Base-by-base conservation (phyloP, 2,797 vertebrate genomes). In the Aerospiza tachiro region DNA sequence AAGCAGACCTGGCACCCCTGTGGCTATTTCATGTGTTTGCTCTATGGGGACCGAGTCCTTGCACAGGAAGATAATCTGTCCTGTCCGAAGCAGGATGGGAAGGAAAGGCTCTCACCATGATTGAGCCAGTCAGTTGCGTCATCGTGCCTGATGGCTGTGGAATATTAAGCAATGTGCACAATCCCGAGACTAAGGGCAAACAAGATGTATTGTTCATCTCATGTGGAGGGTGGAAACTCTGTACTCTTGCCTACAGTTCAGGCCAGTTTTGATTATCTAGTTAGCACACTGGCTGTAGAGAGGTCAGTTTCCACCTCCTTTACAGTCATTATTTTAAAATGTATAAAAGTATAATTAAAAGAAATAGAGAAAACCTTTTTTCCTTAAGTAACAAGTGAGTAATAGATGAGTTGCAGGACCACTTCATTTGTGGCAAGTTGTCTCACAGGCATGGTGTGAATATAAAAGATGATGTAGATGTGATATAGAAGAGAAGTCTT, bases 21-120 rank as follows among this genome's bases (percentile, higher is more conserved):
- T 93, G 80, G 82, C 83, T 93, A 16, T 90, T 96, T 94, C 63
- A 31, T 74, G 59, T 55, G 73, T 89, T 93, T 89, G 52, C 52
- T 91, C 74, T 72, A 4, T 18, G 74, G 44, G 73, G 68, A 91
- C 59, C 19, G 31, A 74, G 52, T n/a, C 44, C 52, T 56, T 74
- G 40, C 42, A 85, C 56, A 73, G 67, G 91, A 87, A 74, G 58
- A 86, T 65, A 65, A n/a, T 94, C 66, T 86, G 65, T 75, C 38
- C 78, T 75, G n/a, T 85, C 63, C n/a, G 67, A 87, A 86, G 85
- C 75, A 45, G 75, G 74, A 90, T 2, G 3, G 61, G 36, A 89
- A 89, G 67, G 42, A 87, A 42, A 86, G 56, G 50, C 45, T 87
- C 40, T 94, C 61, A 75, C 70, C 68, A 28, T 36, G 50, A 47